Conservation (phyloP, 2,113 vertebrate species). For the Eolophus roseicapilla region DNA sequence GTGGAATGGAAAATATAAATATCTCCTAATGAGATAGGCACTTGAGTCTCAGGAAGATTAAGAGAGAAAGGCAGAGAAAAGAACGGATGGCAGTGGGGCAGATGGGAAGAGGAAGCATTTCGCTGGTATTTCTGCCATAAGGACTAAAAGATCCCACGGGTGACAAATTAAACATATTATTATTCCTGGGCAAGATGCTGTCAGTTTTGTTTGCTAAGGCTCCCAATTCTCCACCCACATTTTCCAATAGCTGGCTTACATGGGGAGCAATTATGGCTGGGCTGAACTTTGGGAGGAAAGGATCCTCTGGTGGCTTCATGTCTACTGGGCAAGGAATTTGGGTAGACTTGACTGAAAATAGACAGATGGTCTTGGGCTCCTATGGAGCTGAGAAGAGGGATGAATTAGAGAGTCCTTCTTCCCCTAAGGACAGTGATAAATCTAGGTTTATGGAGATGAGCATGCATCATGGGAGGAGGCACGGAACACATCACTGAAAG, state of each 20-base stretch:
- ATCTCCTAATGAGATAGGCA: slow-evolving; percentile 22
- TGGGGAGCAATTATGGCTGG: background rate
- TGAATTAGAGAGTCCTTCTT: background rate
- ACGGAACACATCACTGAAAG: background rate
- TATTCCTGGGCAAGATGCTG: background rate
- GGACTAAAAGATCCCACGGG: background rate
- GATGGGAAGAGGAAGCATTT: background rate
- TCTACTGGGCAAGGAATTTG: background rate
- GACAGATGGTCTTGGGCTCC: background rate
- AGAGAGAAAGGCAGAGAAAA: background rate
- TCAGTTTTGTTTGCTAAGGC: background rate
- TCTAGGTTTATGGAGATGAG: background rate
- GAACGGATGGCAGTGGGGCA: background rate
- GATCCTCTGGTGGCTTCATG: background rate
- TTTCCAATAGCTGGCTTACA: background rate
- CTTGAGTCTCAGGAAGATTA: slow-evolving; percentile 27
- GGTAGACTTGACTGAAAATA: background rate
- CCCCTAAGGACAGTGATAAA: background rate
- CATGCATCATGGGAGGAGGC: background rate
- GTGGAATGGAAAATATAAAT: slow-evolving; percentile 22
- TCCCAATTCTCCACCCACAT: background rate
- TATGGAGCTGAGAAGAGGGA: background rate
- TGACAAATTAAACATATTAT: background rate
- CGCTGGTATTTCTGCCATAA: background rate
- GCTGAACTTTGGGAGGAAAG: background rate